Percentiles rank a stretch among this genome's conserved stretches.
Conservation (phyloP, 2,888 invertebrate genomes). For the Drosophila parthenogenetica region DNA sequence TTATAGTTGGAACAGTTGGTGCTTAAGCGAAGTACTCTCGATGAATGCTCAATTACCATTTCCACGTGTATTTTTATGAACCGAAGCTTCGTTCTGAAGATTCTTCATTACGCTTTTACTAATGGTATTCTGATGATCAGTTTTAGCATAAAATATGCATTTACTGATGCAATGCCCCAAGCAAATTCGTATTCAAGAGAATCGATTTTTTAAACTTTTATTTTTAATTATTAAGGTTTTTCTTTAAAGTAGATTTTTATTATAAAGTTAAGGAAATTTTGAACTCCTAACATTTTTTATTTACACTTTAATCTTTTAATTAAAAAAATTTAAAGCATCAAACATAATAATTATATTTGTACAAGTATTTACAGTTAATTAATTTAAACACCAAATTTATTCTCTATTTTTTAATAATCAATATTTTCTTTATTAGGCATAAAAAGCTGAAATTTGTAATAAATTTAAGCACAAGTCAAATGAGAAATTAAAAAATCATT, state of each 20-base stretch:
- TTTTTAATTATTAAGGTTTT: too few species aligned
- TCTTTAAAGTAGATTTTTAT: too few species aligned
- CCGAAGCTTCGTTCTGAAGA: conserved; percentile 8
- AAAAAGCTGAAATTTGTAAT: not conserved
- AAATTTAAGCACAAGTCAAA: not conserved
- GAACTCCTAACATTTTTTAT: too few species aligned
- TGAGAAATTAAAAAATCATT: not conserved
- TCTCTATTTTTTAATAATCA: too few species aligned
- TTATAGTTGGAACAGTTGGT: conserved; percentile 24
- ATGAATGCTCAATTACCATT: conserved; percentile 9
- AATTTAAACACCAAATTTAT: too few species aligned
- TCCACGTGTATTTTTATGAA: conserved; percentile 10
- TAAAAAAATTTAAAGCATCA: too few species aligned
- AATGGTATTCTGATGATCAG: conserved; percentile 6
- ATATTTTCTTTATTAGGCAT: too few species aligned
- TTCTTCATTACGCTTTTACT: not conserved
- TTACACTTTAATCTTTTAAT: too few species aligned
- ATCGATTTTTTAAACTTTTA: too few species aligned
- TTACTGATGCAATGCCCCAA: not conserved
- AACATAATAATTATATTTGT: too few species aligned
- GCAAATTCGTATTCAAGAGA: not conserved
- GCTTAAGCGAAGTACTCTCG: conserved; percentile 7
- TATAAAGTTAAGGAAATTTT: too few species aligned
- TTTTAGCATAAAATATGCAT: conserved; percentile 10
- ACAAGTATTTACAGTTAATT: too few species aligned